These are phyloP conservation scores for Myiagra hebetior DNA, from an alignment of 2,113 vertebrate species.

Conservation along the genomic window DNA sequence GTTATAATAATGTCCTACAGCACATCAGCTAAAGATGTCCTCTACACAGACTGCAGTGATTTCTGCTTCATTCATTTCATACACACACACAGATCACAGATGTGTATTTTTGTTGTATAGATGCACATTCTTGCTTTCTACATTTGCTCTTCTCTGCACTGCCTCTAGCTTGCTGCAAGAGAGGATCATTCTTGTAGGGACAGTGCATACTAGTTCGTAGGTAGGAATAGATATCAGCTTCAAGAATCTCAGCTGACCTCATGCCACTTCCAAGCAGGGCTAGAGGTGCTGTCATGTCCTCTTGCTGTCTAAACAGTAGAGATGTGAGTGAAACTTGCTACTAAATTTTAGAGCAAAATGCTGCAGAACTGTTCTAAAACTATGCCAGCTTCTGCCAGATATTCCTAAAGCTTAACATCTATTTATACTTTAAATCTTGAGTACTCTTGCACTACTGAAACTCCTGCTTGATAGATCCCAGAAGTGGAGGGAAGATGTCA, in stretches of 20 bases:
- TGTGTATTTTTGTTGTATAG: not conserved
- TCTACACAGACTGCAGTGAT: not conserved
- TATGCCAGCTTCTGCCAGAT: not conserved
- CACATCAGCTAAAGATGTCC: not conserved
- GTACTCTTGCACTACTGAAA: not conserved
- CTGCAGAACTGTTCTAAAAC: not conserved
- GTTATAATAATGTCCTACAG: not conserved
- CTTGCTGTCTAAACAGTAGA: not conserved
- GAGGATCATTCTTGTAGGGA: not conserved
- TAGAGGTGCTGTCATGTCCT: not conserved
- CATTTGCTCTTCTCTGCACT: not conserved
- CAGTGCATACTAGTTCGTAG: not conserved
- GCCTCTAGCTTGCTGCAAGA: not conserved
- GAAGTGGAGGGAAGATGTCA: not conserved
- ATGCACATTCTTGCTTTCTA: not conserved
- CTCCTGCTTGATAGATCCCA: not conserved
- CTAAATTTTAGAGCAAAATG: not conserved
- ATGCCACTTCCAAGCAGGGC: not conserved
- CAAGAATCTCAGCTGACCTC: not conserved
- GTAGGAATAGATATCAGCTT: not conserved
- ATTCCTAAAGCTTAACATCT: not conserved
- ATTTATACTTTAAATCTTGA: not conserved
- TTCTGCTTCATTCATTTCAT: conserved; percentile 21
- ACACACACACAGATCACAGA: not conserved
- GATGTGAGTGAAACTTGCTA: not conserved